phyloP scores from a whole-genome alignment of 1,140 invertebrate genomes.

The Conus betulinus region DNA sequence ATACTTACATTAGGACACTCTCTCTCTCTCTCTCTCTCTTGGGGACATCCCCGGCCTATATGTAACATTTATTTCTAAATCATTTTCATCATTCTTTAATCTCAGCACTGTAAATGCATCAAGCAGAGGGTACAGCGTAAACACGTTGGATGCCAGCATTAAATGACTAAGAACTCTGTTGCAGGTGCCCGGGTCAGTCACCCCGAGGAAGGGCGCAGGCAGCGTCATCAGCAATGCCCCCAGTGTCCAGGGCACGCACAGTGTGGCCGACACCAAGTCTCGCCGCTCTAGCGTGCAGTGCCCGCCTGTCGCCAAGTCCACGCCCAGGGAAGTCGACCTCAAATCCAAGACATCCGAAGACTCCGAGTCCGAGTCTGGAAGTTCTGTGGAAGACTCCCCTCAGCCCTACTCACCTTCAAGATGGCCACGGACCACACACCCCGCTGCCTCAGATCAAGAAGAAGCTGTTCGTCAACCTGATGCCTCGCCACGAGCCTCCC shows the following conservation, averaged over 20 bases:
- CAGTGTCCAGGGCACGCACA: not conserved
- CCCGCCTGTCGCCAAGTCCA: not conserved
- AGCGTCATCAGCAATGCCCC: not conserved
- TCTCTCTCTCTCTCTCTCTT: no score
- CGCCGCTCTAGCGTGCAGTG: not conserved
- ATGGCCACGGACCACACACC: not conserved
- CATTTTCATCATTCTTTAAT: no score
- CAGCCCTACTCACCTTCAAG: conserved; percentile 9
- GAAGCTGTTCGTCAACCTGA: not conserved
- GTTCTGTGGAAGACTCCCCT: not conserved
- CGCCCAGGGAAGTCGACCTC: not conserved
- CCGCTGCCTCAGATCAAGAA: conserved; percentile 22
- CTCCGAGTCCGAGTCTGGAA: not conserved
- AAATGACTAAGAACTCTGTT: not conserved
- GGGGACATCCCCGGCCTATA: no score
- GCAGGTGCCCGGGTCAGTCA: not conserved
- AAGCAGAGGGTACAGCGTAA: no score
- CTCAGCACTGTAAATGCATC: no score
- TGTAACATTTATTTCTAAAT: no score
- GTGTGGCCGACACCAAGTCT: not conserved
- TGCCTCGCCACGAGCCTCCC: not conserved
- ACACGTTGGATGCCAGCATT: no score
- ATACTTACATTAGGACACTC: no score
- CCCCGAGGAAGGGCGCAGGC: conserved; percentile 1
- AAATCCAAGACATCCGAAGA: not conserved